Conservation (phyloP, 2,797 vertebrate genomes). For the Enteromius argenteus region DNA sequence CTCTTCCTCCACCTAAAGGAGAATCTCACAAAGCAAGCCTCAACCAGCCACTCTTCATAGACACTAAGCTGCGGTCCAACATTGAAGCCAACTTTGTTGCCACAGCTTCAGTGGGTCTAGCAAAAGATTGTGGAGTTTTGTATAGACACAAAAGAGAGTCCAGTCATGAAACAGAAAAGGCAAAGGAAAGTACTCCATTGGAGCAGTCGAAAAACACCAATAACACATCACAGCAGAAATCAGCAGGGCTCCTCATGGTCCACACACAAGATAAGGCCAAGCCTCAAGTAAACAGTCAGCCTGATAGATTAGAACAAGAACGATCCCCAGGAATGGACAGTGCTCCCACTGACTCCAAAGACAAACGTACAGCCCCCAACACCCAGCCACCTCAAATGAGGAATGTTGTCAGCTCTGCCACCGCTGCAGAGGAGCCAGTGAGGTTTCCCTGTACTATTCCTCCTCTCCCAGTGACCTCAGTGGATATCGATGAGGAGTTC, state of each 20-base stretch:
- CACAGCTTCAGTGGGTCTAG: slow-evolving; percentile 78
- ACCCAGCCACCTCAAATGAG: slow-evolving; percentile 77
- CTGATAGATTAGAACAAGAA: slow-evolving; percentile 69
- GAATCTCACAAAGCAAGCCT: slow-evolving; percentile 88
- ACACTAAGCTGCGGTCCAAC: slow-evolving; percentile 93
- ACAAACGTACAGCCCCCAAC: slow-evolving; percentile 71
- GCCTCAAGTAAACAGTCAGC: slow-evolving; percentile 73
- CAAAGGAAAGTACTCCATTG: slow-evolving; percentile 77
- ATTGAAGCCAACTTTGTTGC: slow-evolving; percentile 85
- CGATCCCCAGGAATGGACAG: slow-evolving; percentile 71
- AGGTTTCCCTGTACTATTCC: slow-evolving; percentile 94
- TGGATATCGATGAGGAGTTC: slow-evolving; percentile 97
- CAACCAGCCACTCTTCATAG: slow-evolving; percentile 94
- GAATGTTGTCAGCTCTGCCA: slow-evolving; percentile 73
- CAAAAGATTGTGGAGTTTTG: slow-evolving; percentile 80
- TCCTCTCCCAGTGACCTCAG: slow-evolving; percentile 89
- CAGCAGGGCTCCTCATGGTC: slow-evolving; percentile 93
- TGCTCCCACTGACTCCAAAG: slow-evolving; percentile 74
- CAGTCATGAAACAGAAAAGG: slow-evolving; percentile 84
- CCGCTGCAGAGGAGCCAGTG: slow-evolving; percentile 90
- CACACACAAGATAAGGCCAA: slow-evolving; percentile 83
- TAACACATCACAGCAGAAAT: slow-evolving; percentile 86
- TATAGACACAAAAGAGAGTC: slow-evolving; percentile 89
- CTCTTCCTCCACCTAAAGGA: slow-evolving; percentile 67
- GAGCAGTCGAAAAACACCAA: slow-evolving; percentile 89